Percentiles rank a stretch among this genome's conserved stretches.
Evolutionary conservation across 2,797 vertebrate species (phyloP).

Genomic region (Poecile montanus): DNA sequence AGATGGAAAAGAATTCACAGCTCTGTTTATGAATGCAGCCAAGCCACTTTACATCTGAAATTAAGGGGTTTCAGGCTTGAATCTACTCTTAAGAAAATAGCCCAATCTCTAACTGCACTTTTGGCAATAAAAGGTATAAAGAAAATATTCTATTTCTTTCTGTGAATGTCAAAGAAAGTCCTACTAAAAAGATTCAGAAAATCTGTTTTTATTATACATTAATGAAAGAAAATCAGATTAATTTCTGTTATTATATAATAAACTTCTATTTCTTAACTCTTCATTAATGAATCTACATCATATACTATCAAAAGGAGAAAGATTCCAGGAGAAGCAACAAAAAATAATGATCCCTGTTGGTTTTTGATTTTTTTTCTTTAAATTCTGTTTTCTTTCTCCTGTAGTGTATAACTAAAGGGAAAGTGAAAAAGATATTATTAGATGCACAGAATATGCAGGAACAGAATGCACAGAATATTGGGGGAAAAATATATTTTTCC

Average conservation of each 20-base stretch:
- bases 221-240: neutral
- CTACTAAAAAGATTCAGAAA: neutral
- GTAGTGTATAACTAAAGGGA: neutral
- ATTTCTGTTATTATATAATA: neutral
- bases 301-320: neutral
- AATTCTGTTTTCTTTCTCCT: neutral
- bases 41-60: constrained; percentile 56
- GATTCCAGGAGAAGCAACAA: neutral
- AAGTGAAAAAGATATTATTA: neutral
- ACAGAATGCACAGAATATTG: neutral
- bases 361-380: neutral
- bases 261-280: neutral
- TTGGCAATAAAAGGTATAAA: neutral
- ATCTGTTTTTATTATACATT: neutral
- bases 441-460: neutral
- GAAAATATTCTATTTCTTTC: neutral
- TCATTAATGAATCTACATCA: neutral
- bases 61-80: constrained; percentile 15
- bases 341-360: neutral
- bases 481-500: neutral
- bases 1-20: constrained; percentile 56
- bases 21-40: constrained; percentile 39
- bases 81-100: constrained; percentile 9
- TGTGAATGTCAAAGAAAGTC: neutral
- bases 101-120: neutral